Percentiles rank a stretch among this genome's conserved stretches.
phyloP scores from a whole-genome alignment of 1,140 invertebrate species.

The Zaprionus africanus region DNA sequence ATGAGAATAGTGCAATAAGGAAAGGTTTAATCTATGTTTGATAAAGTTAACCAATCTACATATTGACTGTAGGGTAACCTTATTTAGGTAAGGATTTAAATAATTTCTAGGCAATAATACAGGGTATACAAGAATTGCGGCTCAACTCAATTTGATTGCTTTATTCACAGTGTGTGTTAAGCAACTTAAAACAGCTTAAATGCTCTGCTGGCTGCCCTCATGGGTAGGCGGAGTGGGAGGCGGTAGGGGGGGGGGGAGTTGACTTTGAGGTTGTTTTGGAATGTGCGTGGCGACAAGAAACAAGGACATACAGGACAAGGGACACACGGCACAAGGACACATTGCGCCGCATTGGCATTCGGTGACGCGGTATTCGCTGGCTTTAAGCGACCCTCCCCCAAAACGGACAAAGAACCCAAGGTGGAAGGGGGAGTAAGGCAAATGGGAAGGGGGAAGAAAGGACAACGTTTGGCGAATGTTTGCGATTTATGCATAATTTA shows the following conservation, averaged over 20 bases:
- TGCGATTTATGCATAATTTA: conserved; percentile 72
- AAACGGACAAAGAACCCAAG: conserved; percentile 30
- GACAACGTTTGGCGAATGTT: conserved; percentile 42
- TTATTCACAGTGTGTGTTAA: conserved; percentile 48
- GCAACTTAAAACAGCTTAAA: conserved; percentile 71
- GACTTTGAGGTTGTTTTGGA: conserved; percentile 5
- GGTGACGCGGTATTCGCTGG: conserved; percentile 13
- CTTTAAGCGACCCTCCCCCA: conserved; percentile 4
- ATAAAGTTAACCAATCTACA: not conserved
- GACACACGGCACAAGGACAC: conserved; percentile 17
- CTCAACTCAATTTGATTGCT: conserved; percentile 15
- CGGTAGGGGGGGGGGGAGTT: not conserved
- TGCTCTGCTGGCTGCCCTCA: conserved; percentile 33
- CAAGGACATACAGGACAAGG: not conserved
- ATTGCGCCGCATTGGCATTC: conserved; percentile 20
- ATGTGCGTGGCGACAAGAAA: conserved; percentile 24
- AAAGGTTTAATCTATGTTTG: not conserved
- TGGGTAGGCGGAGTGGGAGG: not conserved
- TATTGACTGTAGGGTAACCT: no score
- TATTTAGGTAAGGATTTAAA: not conserved
- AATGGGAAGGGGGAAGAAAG: not conserved
- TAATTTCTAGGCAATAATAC: not conserved
- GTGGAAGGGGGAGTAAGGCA: not conserved
- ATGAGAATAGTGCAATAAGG: not conserved
- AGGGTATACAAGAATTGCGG: conserved; percentile 20